phyloP scores from a whole-genome alignment of 2,888 invertebrate genomes.

The Drosophila anomelani region DNA sequence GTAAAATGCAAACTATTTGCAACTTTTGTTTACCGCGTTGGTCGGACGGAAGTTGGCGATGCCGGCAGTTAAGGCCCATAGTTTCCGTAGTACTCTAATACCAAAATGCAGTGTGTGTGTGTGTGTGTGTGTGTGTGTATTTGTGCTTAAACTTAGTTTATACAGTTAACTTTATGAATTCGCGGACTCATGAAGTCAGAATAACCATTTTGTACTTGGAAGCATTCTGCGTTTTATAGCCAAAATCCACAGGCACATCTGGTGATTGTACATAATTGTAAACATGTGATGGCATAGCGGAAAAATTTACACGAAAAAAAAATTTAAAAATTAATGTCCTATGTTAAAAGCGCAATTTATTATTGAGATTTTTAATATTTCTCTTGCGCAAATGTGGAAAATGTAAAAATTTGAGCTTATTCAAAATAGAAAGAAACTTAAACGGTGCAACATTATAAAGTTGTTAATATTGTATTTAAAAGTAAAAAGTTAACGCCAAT shows the following conservation, averaged over 20 bases:
- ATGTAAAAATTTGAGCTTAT: neutral
- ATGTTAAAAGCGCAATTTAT: neutral
- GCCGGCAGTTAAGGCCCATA: constrained; percentile 16
- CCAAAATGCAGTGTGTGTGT: constrained; percentile 1
- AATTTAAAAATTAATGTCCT: neutral
- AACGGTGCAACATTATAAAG: neutral
- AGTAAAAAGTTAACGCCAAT: too few relatives aligned
- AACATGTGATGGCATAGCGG: neutral
- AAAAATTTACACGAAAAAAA: too few relatives aligned
- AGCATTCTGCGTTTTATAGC: neutral
- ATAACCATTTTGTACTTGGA: neutral
- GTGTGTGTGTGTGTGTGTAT: neutral
- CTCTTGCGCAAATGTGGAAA: neutral
- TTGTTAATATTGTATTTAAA: neutral
- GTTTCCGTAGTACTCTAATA: constrained; percentile 6
- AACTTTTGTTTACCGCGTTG: constrained; percentile 38
- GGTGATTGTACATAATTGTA: neutral
- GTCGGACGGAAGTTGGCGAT: constrained; percentile 8
- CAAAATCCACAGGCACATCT: neutral
- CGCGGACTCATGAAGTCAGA: neutral
- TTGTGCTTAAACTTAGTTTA: constrained; percentile 1
- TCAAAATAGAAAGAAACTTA: neutral
- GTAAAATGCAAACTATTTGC: constrained; percentile 22
- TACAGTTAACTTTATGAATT: neutral
- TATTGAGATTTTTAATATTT: neutral